Conservation (phyloP, 2,113 vertebrate genomes). For the Zosterops pallidus region DNA sequence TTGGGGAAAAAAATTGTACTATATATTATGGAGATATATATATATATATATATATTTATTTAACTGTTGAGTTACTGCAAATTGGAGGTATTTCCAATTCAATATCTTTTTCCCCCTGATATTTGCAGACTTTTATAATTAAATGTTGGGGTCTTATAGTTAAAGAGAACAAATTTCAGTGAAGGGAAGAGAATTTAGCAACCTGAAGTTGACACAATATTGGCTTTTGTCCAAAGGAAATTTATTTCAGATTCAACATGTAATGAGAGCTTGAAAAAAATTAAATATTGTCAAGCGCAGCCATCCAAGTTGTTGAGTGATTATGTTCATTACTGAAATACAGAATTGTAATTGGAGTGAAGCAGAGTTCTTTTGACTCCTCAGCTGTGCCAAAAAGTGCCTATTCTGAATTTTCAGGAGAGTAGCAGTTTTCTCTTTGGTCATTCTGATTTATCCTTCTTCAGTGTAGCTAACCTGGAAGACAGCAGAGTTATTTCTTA, state of each 20-base stretch:
- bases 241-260: not conserved
- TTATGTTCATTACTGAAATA: not conserved
- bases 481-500: not conserved
- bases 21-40: not conserved
- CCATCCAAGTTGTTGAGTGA: not conserved
- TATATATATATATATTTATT: not conserved
- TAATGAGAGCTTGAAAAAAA: not conserved
- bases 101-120: not conserved
- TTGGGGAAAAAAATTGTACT: not conserved
- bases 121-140: not conserved
- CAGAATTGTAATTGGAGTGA: not conserved
- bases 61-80: not conserved
- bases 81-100: not conserved
- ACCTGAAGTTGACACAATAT: not conserved
- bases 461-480: not conserved
- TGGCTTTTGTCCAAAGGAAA: not conserved
- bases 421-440: not conserved
- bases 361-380: not conserved
- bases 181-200: not conserved
- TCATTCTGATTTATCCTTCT: not conserved
- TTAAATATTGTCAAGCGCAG: rapidly evolving
- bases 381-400: not conserved
- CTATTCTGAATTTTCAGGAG: not conserved
- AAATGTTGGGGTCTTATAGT: not conserved
- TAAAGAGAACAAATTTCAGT: not conserved